Conservation (phyloP, 2,797 vertebrate species). For the Crenuchus spilurus region DNA sequence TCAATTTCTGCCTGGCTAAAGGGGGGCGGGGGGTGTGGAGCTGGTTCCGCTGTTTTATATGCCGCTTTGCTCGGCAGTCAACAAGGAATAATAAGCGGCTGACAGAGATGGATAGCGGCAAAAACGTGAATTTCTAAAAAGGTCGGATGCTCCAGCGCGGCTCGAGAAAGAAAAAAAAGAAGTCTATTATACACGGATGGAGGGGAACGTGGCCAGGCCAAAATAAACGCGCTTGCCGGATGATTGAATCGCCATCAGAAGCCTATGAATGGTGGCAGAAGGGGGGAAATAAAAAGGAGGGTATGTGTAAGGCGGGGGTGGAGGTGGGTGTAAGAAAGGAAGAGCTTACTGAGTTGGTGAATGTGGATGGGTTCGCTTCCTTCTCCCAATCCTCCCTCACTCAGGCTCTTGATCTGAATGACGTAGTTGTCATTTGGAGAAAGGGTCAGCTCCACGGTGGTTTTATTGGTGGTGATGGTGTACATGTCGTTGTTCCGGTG, state of each 20-base stretch:
- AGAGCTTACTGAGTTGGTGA: constrained; percentile 87
- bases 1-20: constrained; percentile 60
- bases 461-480: constrained; percentile 80
- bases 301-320: background rate
- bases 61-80: constrained; percentile 70
- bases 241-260: constrained; percentile 59
- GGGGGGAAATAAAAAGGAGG: background rate
- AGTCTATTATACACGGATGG: constrained; percentile 67
- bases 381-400: constrained; percentile 86
- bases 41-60: constrained; percentile 70
- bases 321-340: background rate
- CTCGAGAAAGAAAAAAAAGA: constrained; percentile 50
- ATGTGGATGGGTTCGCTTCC: constrained; percentile 92
- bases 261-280: constrained; percentile 48
- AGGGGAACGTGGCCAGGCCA: constrained; percentile 57
- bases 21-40: background rate
- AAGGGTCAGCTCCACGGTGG: constrained; percentile 83
- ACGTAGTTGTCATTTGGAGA: constrained; percentile 85
- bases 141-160: constrained; percentile 61
- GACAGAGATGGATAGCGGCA: constrained; percentile 77
- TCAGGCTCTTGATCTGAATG: constrained; percentile 87
- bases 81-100: constrained; percentile 77
- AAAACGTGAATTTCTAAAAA: constrained; percentile 73
- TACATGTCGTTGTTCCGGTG: constrained; percentile 76
- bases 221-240: constrained; percentile 62